phyloP scores from a whole-genome alignment of 2,888 invertebrate species.

The Torymus tubicola region DNA sequence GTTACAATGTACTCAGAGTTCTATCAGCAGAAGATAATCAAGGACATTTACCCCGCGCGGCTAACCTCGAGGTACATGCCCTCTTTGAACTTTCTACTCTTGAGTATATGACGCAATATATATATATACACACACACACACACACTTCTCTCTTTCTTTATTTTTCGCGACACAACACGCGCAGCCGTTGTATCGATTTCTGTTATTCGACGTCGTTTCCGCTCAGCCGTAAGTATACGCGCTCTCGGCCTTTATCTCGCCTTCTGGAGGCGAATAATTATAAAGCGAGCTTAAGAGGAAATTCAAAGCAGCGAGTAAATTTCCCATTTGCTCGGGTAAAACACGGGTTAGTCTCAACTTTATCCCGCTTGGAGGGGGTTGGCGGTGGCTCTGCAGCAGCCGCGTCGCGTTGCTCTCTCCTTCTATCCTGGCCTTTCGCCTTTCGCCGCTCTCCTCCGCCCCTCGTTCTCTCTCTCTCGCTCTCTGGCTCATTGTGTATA shows the following conservation, averaged over 20 bases:
- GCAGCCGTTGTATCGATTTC: slow-evolving; percentile 11
- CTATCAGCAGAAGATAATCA: no score
- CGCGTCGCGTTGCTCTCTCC: no score
- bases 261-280: slow-evolving; percentile 30
- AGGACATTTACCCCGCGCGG: no score
- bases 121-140: no score
- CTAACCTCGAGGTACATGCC: no score
- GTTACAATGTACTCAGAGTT: no score
- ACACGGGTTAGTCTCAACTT: slow-evolving; percentile 32
- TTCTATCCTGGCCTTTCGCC: neutral
- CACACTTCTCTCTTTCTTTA: no score
- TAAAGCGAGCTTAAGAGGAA: neutral
- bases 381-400: no score
- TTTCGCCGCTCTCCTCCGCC: neutral
- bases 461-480: slow-evolving; percentile 5
- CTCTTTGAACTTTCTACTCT: no score
- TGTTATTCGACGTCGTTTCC: neutral
- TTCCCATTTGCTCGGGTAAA: slow-evolving; percentile 28
- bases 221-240: no score
- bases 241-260: neutral
- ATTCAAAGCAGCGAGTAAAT: slow-evolving; percentile 29
- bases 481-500: slow-evolving; percentile 55
- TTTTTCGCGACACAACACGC: no score
- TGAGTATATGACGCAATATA: no score
- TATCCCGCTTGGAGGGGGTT: neutral